These are phyloP conservation scores for Pammene fasciana DNA, from an alignment of 2,888 invertebrate species.

Conservation along the genomic window DNA sequence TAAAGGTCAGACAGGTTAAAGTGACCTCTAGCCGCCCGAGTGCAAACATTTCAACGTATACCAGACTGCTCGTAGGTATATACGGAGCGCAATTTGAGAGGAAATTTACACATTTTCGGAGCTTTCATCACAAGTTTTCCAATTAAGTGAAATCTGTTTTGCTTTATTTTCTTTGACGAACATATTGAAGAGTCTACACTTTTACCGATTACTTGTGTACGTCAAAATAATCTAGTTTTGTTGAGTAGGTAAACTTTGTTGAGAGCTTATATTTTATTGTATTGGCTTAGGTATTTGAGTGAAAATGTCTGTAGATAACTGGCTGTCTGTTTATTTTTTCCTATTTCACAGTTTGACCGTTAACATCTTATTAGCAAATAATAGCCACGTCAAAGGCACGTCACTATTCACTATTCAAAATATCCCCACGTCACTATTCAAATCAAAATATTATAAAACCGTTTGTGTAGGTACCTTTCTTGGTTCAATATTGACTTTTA, in stretches of 20 bases:
- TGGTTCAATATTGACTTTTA: no score
- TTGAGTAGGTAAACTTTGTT: no score
- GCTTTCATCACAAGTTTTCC: conserved; percentile 12
- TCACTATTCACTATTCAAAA: no score
- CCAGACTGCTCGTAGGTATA: conserved; percentile 40
- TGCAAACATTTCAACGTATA: conserved; percentile 36
- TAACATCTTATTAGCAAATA: background rate
- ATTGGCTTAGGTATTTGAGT: no score
- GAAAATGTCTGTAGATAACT: no score
- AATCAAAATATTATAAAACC: no score
- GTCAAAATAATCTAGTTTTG: no score
- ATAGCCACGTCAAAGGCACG: background rate
- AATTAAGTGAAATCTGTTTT: conserved; percentile 5
- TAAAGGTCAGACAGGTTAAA: conserved; percentile 52
- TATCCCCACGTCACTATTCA: no score
- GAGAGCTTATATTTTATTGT: no score
- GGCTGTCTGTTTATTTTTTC: no score
- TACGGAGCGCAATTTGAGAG: conserved; percentile 22
- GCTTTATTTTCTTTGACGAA: background rate
- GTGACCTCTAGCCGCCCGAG: conserved; percentile 52
- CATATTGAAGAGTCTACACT: background rate
- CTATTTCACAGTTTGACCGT: no score
- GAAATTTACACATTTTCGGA: conserved; percentile 26
- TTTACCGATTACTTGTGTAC: background rate
- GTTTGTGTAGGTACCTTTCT: no score